Evolutionary conservation across 2,888 invertebrate genomes (phyloP), one percentile per base, ranked within the genome.

Genomic region (Scaptomyza tumidula): DNA sequence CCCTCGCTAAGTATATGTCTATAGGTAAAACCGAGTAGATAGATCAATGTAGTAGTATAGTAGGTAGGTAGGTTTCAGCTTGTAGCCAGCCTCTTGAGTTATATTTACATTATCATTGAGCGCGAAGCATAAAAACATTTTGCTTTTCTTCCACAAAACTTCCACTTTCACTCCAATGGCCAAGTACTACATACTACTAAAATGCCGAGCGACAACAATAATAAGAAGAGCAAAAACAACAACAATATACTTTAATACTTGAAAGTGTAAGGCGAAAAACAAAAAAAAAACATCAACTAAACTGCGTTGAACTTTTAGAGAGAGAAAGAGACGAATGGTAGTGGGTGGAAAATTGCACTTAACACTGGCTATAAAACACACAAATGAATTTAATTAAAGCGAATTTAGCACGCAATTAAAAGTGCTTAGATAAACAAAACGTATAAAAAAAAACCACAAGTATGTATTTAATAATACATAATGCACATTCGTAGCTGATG

Each of bases 391-490:
- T 85, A 85, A 86, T 86, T 87, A 87, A 87, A 72, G 53, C 62
- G 66, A 77, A 87, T 75, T 88, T 71, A 88, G 68, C 85, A 86
- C 89, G 85, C 85, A 81, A 88, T 86, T 85, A 79, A 76, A 77
- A 72, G 54, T 67, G 65, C 77, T 75, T 62, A 62, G 66, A 64
- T 54, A 53, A 64, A 37, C 58, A 50, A 16, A 54, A 31, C 19
- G 45, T 44, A 61, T 24, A 58, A 52, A 39, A 49, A 19, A 33
- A 55, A 9, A 41, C 4, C 41, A 10, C 16, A 39, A 35, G 13
- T 35, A 33, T n/a, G 27, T 63, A 49, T 67, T 64, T 76, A 35
- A 80, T 61, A 55, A 50, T 57, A 71, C 58, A 68, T 74, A 63
- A 78, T 71, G 64, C 48, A 54, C 52, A 43, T 39, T 39, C 57